Evolutionary conservation across 2,797 vertebrate species (phyloP), one percentile per base, ranked within the genome.

Genomic region (Chrysolophus pictus): DNA sequence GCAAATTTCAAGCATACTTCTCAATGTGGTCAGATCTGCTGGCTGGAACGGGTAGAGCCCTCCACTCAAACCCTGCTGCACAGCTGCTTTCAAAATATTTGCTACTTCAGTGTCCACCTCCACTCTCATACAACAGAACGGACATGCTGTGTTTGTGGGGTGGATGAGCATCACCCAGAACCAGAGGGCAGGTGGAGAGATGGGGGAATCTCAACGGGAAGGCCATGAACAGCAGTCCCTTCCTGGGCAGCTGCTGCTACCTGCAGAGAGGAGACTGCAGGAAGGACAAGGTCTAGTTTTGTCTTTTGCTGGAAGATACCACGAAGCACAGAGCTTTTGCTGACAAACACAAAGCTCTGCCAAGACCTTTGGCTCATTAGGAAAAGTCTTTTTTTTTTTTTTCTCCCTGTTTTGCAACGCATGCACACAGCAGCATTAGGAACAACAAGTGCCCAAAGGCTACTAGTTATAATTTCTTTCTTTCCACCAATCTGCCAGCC

Each of bases 281-380:
- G 95, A 94, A 72, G 97, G 96, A 95, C 97, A 98, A 97, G 96
- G 97, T 97, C 96, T 97, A 91, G 62, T 78, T 92, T 73, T 97
- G 35, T 69, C 63, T 92, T 69, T 76, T 33, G 22, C 12, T 88
- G 47, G 68, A 84, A 86, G 84, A 64, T 84, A 95, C 88, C 95
- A 82, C 91, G 93, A 90, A 95, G 90, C 92, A 74, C 94, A 76
- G 80, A 87, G 93, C 65, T 96, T 97, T 97, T 97, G 97, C 97
- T 98, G 97, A 97, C 97, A 94, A 94, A 90, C 4, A 0, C 21
- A 75, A 97, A 97, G 95, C 65, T 73, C 92, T 94, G 97, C 97
- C 97, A 97, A 96, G 95, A 94, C 93, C 87, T 96, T 96, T 82
- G 90, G 94, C 95, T 96, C 94, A 93, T 96, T 93, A 96, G 91